These are phyloP conservation scores for Ceratina australensis DNA, from an alignment of 1,140 invertebrate genomes.

Conservation along the genomic window DNA sequence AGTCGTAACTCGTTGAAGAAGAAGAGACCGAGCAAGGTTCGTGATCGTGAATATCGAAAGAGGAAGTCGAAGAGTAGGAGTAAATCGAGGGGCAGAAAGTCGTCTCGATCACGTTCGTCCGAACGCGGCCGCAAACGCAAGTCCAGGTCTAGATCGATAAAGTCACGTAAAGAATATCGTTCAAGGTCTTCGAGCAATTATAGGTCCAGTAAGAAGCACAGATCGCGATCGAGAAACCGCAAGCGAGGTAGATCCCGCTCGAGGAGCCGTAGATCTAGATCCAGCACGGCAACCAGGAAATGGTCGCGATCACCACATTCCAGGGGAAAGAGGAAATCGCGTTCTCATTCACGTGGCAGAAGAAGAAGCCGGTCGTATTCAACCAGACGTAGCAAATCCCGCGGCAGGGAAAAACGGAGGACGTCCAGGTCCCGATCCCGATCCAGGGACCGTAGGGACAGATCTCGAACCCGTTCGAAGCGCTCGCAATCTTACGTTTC, in stretches of 20 bases:
- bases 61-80: constrained; percentile 69
- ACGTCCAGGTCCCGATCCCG: constrained; percentile 52
- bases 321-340: constrained; percentile 63
- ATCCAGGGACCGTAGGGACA: constrained; percentile 60
- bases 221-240: constrained; percentile 66
- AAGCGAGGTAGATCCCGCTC: constrained; percentile 67
- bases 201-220: constrained; percentile 63
- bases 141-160: constrained; percentile 67
- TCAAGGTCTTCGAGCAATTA: constrained; percentile 70
- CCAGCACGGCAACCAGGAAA: constrained; percentile 54
- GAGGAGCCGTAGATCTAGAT: constrained; percentile 60
- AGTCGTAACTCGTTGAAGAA: constrained; percentile 56
- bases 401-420: constrained; percentile 56
- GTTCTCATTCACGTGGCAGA: constrained; percentile 66
- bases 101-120: constrained; percentile 67
- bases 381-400: constrained; percentile 59
- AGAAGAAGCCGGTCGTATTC: constrained; percentile 58
- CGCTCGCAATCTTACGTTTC: constrained; percentile 71
- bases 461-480: constrained; percentile 66
- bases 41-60: constrained; percentile 58
- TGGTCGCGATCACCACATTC: constrained; percentile 70
- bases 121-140: constrained; percentile 64
- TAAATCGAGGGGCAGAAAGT: constrained; percentile 67
- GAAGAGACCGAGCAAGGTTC: constrained; percentile 47
- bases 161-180: constrained; percentile 64